phyloP scores from a whole-genome alignment of 2,113 vertebrate species.

The Pseudorectes ferrugineus region DNA sequence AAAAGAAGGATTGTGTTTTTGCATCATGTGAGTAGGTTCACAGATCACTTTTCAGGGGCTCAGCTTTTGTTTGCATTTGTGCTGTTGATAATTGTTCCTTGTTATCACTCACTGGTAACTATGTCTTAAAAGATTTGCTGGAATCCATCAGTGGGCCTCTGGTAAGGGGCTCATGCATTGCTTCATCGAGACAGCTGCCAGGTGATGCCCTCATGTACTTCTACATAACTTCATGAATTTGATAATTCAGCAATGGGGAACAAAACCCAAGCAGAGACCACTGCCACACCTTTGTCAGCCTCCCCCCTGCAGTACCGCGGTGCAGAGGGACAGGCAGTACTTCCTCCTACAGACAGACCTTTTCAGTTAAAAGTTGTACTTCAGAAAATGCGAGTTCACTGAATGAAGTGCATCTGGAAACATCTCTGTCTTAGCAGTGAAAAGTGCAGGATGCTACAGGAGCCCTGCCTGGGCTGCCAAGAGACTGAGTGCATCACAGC shows the following conservation, averaged over 20 bases:
- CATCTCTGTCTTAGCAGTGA: background rate
- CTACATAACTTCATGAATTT: background rate
- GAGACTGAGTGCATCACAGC: background rate
- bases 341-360: background rate
- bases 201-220: background rate
- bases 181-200: background rate
- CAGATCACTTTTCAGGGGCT: background rate
- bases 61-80: background rate
- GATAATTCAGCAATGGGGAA: background rate
- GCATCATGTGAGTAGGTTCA: background rate
- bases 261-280: background rate
- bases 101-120: background rate
- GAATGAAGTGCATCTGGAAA: background rate
- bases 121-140: background rate
- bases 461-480: background rate
- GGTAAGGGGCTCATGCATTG: background rate
- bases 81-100: background rate
- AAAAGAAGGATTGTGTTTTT: background rate
- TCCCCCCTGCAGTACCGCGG: background rate
- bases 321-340: background rate
- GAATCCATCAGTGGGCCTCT: background rate
- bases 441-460: background rate
- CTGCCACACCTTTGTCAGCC: background rate
- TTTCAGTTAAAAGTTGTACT: background rate
- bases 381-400: fast-evolving